Conservation (phyloP, 2,113 vertebrate genomes). For the Chiloscyllium plagiosum region DNA sequence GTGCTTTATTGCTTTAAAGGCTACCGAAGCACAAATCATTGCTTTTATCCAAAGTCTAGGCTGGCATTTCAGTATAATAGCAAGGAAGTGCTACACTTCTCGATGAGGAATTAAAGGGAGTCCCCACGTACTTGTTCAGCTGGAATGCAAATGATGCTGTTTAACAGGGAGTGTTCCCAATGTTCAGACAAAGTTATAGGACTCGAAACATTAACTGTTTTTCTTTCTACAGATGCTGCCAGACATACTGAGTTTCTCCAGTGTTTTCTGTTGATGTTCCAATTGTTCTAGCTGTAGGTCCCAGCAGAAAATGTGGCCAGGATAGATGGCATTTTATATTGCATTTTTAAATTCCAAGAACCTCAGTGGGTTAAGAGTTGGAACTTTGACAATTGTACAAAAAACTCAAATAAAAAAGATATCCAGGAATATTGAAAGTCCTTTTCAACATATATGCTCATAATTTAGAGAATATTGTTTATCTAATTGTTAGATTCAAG, state of each 20-base stretch:
- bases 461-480: no score
- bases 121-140: neutral
- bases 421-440: neutral
- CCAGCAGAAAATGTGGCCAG: neutral
- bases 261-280: neutral
- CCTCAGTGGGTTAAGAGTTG: neutral
- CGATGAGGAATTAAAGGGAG: neutral
- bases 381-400: neutral
- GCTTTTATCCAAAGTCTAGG: neutral
- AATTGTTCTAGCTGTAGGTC: neutral
- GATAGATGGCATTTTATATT: neutral
- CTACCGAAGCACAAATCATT: neutral
- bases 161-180: neutral
- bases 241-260: no score
- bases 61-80: neutral
- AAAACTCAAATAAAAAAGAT: neutral
- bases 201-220: no score
- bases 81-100: neutral
- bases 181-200: no score
- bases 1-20: neutral
- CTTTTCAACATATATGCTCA: neutral
- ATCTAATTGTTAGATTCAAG: neutral
- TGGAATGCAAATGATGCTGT: neutral
- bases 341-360: neutral
- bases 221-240: no score